Evolutionary conservation across 2,797 vertebrate genomes (phyloP).

Genomic region (Poecilia picta): DNA sequence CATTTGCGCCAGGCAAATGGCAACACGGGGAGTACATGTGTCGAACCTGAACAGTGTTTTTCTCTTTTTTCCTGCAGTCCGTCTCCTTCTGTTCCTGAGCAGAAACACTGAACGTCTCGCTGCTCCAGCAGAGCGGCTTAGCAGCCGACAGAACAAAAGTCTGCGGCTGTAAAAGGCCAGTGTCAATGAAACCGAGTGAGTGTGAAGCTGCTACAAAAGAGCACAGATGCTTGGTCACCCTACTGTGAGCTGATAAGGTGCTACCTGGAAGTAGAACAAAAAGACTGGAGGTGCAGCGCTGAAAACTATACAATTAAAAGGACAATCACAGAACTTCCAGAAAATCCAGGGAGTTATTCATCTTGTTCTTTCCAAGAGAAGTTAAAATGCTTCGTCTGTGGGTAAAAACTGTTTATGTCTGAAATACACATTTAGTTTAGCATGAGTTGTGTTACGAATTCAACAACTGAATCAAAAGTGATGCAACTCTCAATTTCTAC

Average conservation of each 20-base stretch:
- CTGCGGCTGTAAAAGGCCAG: conserved; percentile 51
- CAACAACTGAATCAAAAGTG: neutral
- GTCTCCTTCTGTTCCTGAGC: conserved; percentile 40
- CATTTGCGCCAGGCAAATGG: conserved; percentile 63
- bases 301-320: neutral
- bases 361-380: neutral
- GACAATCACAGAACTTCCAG: neutral
- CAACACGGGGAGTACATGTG: conserved; percentile 25
- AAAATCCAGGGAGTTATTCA: neutral
- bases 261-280: conserved; percentile 20
- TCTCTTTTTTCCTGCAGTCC: conserved; percentile 28
- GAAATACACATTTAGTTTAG: neutral
- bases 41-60: conserved; percentile 34
- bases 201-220: conserved; percentile 43
- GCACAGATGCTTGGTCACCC: conserved; percentile 17
- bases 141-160: conserved; percentile 33
- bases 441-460: neutral
- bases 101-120: conserved; percentile 37
- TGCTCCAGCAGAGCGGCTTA: conserved; percentile 41
- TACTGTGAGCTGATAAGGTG: conserved; percentile 26
- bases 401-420: neutral
- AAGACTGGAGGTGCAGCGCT: conserved; percentile 7
- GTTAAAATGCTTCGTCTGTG: neutral
- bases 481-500: neutral
- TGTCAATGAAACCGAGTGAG: conserved; percentile 38